phyloP scores from a whole-genome alignment of 2,888 invertebrate species.

The Ichneumoninae sp. region DNA sequence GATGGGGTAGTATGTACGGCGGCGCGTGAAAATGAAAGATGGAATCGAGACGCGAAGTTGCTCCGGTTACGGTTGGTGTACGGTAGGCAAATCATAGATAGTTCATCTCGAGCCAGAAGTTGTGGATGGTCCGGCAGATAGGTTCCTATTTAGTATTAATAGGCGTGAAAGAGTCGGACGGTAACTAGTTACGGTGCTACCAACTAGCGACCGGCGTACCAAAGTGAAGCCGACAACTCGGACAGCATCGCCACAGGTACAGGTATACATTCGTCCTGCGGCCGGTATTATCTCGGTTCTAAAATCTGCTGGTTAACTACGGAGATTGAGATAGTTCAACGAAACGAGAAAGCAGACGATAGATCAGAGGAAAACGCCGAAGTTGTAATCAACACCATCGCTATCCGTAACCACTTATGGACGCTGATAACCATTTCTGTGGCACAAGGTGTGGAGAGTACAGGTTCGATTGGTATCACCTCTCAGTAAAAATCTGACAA shows the following conservation, averaged over 20 bases:
- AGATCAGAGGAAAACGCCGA: conserved; percentile 28
- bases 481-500: background rate
- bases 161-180: conserved; percentile 42
- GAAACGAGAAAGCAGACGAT: conserved; percentile 39
- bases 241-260: background rate
- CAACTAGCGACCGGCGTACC: conserved; percentile 17
- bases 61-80: conserved; percentile 14
- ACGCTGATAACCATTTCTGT: background rate
- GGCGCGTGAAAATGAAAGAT: conserved; percentile 34
- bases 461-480: background rate
- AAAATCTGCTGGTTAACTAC: conserved; percentile 53
- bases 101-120: conserved; percentile 38
- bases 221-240: conserved; percentile 3
- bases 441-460: background rate
- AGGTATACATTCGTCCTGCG: conserved; percentile 8
- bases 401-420: conserved; percentile 2
- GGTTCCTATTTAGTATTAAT: conserved; percentile 54
- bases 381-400: conserved; percentile 21
- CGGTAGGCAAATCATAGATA: conserved; percentile 33
- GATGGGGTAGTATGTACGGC: conserved; percentile 1
- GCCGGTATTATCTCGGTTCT: conserved; percentile 47
- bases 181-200: conserved; percentile 45
- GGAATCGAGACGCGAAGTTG: conserved; percentile 35
- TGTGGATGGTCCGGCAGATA: conserved; percentile 37
- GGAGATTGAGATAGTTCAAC: conserved; percentile 50